These are phyloP conservation scores for Baccha elongata DNA, from an alignment of 2,888 invertebrate species.

Conservation along the genomic window DNA sequence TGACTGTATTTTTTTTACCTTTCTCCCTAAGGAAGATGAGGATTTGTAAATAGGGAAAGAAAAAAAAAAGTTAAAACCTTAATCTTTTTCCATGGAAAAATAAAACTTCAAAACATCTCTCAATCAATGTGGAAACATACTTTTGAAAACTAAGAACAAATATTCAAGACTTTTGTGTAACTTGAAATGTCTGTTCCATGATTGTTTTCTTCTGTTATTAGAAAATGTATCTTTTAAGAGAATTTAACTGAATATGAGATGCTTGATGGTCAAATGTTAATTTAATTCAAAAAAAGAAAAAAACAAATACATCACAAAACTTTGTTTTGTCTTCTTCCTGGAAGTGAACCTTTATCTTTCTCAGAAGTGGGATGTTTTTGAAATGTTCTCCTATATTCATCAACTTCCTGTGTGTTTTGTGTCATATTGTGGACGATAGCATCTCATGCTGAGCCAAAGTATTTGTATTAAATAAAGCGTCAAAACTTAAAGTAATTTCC, in stretches of 20 bases:
- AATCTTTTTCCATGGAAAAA: neutral
- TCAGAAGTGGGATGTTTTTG: constrained; percentile 21
- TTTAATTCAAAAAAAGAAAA: neutral
- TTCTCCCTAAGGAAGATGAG: neutral
- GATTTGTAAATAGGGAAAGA: neutral
- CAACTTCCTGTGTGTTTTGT: neutral
- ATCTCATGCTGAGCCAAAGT: neutral
- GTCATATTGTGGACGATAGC: neutral
- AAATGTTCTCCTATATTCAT: neutral
- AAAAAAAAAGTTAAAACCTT: neutral
- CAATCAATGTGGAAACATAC: constrained; percentile 30
- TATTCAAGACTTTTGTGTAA: neutral
- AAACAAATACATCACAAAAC: no score
- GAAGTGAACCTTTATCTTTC: neutral
- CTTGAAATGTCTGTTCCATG: constrained; percentile 3
- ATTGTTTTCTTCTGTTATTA: neutral
- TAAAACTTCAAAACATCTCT: constrained; percentile 24
- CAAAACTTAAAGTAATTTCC: constrained; percentile 25
- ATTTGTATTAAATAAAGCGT: constrained; percentile 20
- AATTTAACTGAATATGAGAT: neutral
- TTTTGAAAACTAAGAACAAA: neutral
- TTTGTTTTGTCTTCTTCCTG: neutral
- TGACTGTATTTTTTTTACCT: neutral
- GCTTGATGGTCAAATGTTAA: neutral
- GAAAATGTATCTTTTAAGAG: neutral